Conservation (phyloP, 2,797 vertebrate species). For the Myotis myotis region DNA sequence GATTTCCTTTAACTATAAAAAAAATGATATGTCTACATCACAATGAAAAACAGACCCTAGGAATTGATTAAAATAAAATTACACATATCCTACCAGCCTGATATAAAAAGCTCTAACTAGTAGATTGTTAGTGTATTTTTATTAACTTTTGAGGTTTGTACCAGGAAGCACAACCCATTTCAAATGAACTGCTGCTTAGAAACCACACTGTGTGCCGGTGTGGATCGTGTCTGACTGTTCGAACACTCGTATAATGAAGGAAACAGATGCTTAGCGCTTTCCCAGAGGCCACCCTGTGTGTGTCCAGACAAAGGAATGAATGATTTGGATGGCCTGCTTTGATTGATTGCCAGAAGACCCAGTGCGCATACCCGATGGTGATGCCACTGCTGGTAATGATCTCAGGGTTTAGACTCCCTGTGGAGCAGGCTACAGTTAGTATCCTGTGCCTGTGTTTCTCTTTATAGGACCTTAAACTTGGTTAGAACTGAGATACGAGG, state of each 20-base stretch:
- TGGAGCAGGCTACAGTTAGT: neutral
- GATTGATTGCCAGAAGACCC: neutral
- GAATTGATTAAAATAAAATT: constrained; percentile 20
- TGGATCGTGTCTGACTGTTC: neutral
- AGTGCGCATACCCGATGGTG: neutral
- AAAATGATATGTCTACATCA: too few relatives aligned
- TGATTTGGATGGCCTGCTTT: constrained; percentile 13
- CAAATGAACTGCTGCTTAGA: neutral
- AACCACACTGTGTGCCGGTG: neutral
- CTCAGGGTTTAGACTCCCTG: neutral
- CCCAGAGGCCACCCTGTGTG: neutral
- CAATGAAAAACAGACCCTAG: neutral
- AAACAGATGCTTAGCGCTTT: neutral
- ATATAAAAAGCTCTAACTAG: neutral
- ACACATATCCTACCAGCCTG: neutral
- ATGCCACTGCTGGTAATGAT: neutral
- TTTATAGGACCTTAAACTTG: neutral
- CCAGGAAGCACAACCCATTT: neutral
- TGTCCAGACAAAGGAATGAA: neutral
- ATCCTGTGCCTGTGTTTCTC: neutral
- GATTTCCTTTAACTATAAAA: too few relatives aligned
- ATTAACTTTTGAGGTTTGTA: neutral
- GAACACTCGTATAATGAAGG: neutral
- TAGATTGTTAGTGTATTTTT: neutral
- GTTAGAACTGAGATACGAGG: neutral